Evolutionary conservation across 2,113 vertebrate genomes (phyloP).

Genomic region (Emydocephalus ijimae): DNA sequence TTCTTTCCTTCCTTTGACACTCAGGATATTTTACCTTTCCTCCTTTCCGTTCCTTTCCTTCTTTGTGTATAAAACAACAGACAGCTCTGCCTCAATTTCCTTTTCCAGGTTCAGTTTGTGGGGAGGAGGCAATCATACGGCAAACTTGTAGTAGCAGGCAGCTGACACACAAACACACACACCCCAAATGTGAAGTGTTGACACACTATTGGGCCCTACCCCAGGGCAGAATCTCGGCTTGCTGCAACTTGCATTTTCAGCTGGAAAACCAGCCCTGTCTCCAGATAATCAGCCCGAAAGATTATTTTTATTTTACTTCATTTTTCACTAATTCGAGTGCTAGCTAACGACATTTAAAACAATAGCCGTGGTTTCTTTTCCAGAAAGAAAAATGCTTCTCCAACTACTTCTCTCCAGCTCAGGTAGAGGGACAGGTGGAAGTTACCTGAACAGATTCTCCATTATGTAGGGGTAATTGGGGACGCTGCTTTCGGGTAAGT

Average conservation of each 20-base stretch:
- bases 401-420: background rate
- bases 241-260: background rate
- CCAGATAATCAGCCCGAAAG: background rate
- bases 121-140: background rate
- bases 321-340: background rate
- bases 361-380: background rate
- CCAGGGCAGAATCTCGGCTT: background rate
- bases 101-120: background rate
- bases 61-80: background rate
- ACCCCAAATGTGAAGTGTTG: background rate
- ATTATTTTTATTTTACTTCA: background rate
- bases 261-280: background rate
- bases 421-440: accelerated
- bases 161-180: background rate
- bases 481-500: constrained; percentile 75
- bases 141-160: background rate
- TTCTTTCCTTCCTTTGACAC: too few relatives aligned
- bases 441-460: constrained; percentile 85
- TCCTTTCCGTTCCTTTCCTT: accelerated
- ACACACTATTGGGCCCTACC: background rate
- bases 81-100: background rate
- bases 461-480: constrained; percentile 81
- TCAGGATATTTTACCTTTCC: too few relatives aligned
- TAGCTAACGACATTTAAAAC: background rate
- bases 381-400: background rate